phyloP scores from a whole-genome alignment of 2,113 vertebrate genomes.

The Passerina amoena region DNA sequence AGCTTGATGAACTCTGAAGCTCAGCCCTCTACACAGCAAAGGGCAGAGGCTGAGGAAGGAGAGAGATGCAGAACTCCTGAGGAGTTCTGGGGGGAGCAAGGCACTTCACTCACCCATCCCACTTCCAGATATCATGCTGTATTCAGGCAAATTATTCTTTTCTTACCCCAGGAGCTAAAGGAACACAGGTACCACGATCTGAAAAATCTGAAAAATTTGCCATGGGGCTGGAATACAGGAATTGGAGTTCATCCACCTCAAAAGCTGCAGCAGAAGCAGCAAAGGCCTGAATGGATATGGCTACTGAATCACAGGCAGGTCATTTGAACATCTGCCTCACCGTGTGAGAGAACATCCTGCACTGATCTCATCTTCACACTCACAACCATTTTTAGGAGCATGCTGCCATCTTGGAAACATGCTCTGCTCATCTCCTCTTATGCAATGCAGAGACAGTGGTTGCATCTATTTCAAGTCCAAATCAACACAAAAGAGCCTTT shows the following conservation, averaged over 20 bases:
- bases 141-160: neutral
- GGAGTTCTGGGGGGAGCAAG: neutral
- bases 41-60: neutral
- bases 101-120: neutral
- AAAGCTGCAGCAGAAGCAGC: neutral
- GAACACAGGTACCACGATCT: rapidly evolving
- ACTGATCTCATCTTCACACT: neutral
- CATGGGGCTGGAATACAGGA: neutral
- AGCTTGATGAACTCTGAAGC: neutral
- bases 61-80: rapidly evolving
- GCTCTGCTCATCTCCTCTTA: neutral
- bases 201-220: neutral
- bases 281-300: neutral
- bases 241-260: neutral
- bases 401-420: neutral
- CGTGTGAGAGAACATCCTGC: neutral
- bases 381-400: neutral
- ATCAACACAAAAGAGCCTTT: neutral
- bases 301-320: neutral
- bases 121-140: rapidly evolving
- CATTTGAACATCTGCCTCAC: neutral
- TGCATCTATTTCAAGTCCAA: neutral
- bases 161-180: neutral
- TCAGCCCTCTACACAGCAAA: neutral
- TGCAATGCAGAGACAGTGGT: neutral